phyloP scores from a whole-genome alignment of 2,888 invertebrate genomes.

The Silvanus unidentatus region DNA sequence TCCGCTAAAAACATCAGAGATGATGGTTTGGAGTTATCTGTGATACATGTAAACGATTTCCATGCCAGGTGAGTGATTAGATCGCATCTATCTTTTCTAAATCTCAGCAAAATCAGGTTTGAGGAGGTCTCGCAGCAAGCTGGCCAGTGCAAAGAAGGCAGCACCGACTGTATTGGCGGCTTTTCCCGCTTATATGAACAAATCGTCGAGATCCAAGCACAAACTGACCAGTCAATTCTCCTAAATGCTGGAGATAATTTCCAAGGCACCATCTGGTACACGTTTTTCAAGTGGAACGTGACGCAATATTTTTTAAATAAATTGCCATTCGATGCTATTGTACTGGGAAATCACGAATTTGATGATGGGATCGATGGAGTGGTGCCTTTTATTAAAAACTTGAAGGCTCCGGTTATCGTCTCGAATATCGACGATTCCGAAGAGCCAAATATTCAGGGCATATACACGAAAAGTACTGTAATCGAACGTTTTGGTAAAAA shows the following conservation, averaged over 20 bases:
- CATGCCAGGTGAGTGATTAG: conserved; percentile 24
- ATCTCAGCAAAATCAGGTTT: too few species aligned
- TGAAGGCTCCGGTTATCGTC: conserved; percentile 64
- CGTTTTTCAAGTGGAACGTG: conserved; percentile 65
- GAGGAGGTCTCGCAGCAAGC: conserved; percentile 53
- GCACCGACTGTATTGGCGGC: conserved; percentile 58
- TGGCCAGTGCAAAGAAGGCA: conserved; percentile 49
- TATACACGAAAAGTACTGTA: conserved; percentile 59
- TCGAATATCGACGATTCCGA: conserved; percentile 67
- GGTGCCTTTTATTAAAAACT: conserved; percentile 60
- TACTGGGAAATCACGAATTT: conserved; percentile 83
- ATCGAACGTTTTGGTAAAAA: conserved; percentile 56
- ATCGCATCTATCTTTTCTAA: too few species aligned
- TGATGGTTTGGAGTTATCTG: conserved; percentile 23
- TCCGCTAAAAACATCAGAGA: neutral
- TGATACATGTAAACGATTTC: conserved; percentile 28
- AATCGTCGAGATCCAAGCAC: conserved; percentile 45
- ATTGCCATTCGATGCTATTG: conserved; percentile 71
- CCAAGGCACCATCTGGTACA: conserved; percentile 83
- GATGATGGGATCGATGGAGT: conserved; percentile 69
- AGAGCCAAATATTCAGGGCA: conserved; percentile 60
- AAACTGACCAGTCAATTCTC: conserved; percentile 55
- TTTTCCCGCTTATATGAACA: conserved; percentile 60
- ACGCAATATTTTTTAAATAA: conserved; percentile 71
- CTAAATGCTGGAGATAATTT: conserved; percentile 80